Percentiles rank a stretch among this genome's conserved stretches.
Conservation (phyloP, 1,140 invertebrate genomes). For the Heliconius himera region DNA sequence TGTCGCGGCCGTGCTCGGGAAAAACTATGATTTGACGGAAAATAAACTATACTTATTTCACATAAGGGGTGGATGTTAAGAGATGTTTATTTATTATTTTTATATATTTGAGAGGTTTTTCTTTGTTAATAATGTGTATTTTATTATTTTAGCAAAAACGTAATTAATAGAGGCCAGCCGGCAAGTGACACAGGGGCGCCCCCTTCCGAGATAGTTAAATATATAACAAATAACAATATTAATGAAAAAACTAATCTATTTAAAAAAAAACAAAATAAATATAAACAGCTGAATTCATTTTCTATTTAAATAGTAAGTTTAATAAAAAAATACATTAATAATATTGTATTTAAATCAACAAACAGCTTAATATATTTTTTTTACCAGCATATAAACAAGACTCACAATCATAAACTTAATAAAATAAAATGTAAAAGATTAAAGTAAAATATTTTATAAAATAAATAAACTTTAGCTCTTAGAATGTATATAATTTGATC, state of each 20-base stretch:
- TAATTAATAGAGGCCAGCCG: too few species aligned
- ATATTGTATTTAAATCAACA: neutral
- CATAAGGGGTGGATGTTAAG: neutral
- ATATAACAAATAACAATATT: too few species aligned
- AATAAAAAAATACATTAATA: too few species aligned
- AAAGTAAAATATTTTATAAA: conserved; percentile 15
- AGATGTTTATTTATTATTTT: neutral
- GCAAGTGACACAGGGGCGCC: too few species aligned
- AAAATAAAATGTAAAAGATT: conserved; percentile 13
- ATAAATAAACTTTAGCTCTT: neutral
- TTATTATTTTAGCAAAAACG: too few species aligned
- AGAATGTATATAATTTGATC: conserved; percentile 36
- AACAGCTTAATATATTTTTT: neutral
- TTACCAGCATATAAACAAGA: neutral
- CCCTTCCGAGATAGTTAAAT: too few species aligned
- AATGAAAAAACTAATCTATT: too few species aligned
- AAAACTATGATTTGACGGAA: conserved; percentile 18
- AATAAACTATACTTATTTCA: conserved; percentile 17
- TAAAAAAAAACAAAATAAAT: too few species aligned
- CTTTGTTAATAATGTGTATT: neutral
- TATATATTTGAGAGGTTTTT: neutral
- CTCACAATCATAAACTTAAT: neutral
- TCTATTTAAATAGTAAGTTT: too few species aligned
- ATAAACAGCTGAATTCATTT: too few species aligned
- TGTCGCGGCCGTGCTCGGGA: conserved; percentile 48